Percentiles rank a stretch among this genome's conserved stretches.
phyloP scores from a whole-genome alignment of 1,140 invertebrate species.

The Thaumetopoea pityocampa region DNA sequence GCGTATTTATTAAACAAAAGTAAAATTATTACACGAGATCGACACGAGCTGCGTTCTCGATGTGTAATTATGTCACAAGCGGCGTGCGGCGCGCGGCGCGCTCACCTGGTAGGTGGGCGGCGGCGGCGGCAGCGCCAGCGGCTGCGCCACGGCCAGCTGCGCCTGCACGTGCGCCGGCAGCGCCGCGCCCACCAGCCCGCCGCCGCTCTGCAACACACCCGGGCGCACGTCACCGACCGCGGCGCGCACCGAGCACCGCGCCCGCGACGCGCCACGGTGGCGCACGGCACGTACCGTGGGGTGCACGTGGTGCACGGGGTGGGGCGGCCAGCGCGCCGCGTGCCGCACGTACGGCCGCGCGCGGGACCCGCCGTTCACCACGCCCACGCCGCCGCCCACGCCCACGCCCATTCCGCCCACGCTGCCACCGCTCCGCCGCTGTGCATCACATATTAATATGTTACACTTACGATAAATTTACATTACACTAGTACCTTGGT shows the following conservation, averaged over 20 bases:
- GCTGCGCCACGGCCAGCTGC: conserved; percentile 48
- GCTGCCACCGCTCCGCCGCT: conserved; percentile 38
- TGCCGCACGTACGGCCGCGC: conserved; percentile 52
- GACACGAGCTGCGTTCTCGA: no score
- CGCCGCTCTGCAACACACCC: conserved; percentile 35
- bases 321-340: conserved; percentile 50
- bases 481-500: no score
- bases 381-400: conserved; percentile 31
- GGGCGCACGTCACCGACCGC: neutral
- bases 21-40: no score
- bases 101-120: conserved; percentile 62
- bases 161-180: conserved; percentile 32
- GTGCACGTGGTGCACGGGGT: conserved; percentile 43
- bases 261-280: neutral
- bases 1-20: no score
- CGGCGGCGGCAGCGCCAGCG: conserved; percentile 48
- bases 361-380: conserved; percentile 36
- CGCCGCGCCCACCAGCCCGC: conserved; percentile 43
- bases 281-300: conserved; percentile 27
- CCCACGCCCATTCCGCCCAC: conserved; percentile 31
- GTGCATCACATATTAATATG: no score
- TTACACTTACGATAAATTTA: no score
- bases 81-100: no score
- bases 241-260: no score
- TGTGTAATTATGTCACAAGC: no score